These are phyloP conservation scores for Pavo muticus DNA, from an alignment of 2,113 vertebrate genomes.

Conservation along the genomic window DNA sequence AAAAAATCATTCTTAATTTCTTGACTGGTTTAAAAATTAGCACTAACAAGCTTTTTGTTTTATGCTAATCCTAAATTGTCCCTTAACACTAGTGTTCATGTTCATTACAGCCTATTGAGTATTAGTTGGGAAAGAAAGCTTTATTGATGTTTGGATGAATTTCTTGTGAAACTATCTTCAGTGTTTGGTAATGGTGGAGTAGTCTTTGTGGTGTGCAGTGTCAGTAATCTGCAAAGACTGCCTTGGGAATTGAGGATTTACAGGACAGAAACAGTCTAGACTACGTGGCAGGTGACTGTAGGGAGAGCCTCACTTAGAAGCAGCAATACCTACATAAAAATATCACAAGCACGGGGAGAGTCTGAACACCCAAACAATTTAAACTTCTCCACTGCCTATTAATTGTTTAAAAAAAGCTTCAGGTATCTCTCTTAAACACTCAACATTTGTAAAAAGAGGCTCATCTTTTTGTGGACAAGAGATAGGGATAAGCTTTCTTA, in stretches of 20 bases:
- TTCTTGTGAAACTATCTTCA: neutral
- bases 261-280: constrained; percentile 26
- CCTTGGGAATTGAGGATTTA: constrained; percentile 33
- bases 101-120: neutral
- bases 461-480: neutral
- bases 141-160: neutral
- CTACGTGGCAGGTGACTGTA: neutral
- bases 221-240: constrained; percentile 45
- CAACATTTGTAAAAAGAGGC: neutral
- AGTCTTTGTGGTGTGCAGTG: constrained; percentile 45
- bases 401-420: neutral
- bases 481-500: neutral
- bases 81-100: neutral
- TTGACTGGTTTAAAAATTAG: neutral
- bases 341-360: neutral
- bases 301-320: neutral
- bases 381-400: neutral
- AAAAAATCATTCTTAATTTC: neutral
- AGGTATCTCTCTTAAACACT: neutral
- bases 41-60: neutral
- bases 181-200: neutral
- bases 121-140: neutral
- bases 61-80: neutral
- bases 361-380: neutral
- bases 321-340: constrained; percentile 7